Evolutionary conservation across 2,888 invertebrate genomes (phyloP), one percentile per base, ranked within the genome.

Genomic region (Chrysotoxum bicinctum): DNA sequence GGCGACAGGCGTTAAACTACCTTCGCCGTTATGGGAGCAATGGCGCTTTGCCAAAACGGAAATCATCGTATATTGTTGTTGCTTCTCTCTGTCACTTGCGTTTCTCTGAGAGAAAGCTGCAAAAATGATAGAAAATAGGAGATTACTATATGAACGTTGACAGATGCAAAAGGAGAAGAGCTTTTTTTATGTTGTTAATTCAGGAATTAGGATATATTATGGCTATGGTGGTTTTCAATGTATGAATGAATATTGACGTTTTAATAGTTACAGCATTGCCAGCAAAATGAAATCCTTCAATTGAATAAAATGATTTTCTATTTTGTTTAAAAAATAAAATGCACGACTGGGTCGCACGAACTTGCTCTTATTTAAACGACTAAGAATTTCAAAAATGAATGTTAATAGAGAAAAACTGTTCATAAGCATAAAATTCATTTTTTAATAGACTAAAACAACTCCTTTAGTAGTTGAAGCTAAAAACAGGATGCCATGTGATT

Each of bases 1-100:
- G 79, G 75, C 84, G 48, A 75, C 84, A 75, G 75, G 70, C 75
- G 74, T 80, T 60, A 80, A 80, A 84, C 84, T 84, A 79, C 80
- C 75, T 43, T 80, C 70, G 23, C 58, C 64, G 69, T 23, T 80
- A 70, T 60, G 62, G 54, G 23, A 56, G 54, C 50, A 26, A 58
- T 72, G 54, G 54, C 68, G 73, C 54, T 73, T 73, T 78, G 45
- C 66, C 72, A 64, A 64, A 69, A 69, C 73, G 78, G 79, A 83
- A 79, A 56, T 74, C 26, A 26, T 26, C 26, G 26, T n/a, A 30
- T n/a, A n/a, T 30, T 54, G 8, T 19, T 16, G 30, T 43, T 30
- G 12, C 43, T 40, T 21, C 48, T 66, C 54, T 72, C 66, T 68
- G 26, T 23, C 50, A 32, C 26, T 23, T 5, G 1, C 1, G 6